Evolutionary conservation across 2,113 vertebrate species (phyloP).

Genomic region (Felis chaus): DNA sequence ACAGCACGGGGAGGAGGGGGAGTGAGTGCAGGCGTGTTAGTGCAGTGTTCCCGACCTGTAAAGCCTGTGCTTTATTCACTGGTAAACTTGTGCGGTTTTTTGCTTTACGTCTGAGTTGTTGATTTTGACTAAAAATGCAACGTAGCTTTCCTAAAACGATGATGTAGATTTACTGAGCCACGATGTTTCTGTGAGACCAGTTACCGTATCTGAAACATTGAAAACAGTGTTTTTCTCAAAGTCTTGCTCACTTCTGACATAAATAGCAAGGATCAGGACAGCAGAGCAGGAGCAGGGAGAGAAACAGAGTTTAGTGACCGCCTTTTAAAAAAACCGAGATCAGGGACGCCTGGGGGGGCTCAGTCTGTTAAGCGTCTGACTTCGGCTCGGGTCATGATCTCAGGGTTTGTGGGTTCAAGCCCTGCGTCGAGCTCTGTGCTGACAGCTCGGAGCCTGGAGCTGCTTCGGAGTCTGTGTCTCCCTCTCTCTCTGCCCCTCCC

Average conservation of each 20-base stretch:
- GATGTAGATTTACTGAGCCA: not conserved
- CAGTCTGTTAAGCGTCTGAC: too few species aligned
- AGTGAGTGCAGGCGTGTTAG: not conserved
- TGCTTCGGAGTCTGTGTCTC: too few species aligned
- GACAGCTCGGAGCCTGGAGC: too few species aligned
- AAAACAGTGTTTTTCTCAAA: not conserved
- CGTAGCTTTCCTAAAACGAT: not conserved
- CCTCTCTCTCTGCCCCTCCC: too few species aligned
- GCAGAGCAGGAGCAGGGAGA: not conserved
- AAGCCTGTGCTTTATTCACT: not conserved
- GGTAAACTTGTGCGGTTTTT: not conserved
- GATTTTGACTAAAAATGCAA: not conserved
- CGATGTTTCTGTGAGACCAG: not conserved
- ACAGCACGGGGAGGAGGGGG: too few species aligned
- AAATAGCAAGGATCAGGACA: not conserved
- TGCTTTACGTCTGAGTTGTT: not conserved
- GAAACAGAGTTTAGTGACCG: too few species aligned
- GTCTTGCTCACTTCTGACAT: not conserved
- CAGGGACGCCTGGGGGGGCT: too few species aligned
- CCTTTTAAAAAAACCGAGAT: not conserved
- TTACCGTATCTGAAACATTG: not conserved
- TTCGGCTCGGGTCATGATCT: too few species aligned
- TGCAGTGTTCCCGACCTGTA: fast-evolving
- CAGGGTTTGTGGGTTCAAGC: too few species aligned
- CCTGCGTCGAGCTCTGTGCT: too few species aligned